Conservation (phyloP, 2,797 vertebrate genomes). For the Pseudochromis fuscus region DNA sequence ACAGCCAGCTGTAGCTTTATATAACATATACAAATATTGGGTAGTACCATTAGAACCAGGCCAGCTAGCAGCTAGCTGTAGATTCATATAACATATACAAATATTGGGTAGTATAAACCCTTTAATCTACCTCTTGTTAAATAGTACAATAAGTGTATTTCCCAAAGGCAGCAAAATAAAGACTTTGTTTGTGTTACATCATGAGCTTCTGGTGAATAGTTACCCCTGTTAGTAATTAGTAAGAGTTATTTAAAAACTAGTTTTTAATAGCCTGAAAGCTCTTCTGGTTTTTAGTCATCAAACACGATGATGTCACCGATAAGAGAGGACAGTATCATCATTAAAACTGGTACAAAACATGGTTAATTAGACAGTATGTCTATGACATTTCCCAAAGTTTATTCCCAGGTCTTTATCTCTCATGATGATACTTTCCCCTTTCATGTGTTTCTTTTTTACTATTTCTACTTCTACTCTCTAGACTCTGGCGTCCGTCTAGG, state of each 20-base stretch:
- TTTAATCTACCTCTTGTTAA: too few species aligned
- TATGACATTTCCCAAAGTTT: not conserved
- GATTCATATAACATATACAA: too few species aligned
- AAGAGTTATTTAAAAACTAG: conserved; percentile 12
- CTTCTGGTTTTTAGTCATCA: conserved; percentile 27
- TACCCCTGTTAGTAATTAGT: conserved; percentile 32
- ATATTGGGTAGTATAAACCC: too few species aligned
- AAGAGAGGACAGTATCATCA: conserved; percentile 51
- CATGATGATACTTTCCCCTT: conserved; percentile 53
- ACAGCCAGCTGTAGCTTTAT: too few species aligned
- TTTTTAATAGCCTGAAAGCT: too few species aligned
- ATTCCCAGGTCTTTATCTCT: conserved; percentile 6
- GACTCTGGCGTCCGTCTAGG: conserved; percentile 16
- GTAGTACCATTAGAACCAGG: too few species aligned
- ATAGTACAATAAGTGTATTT: not conserved
- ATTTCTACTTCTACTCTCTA: conserved; percentile 19
- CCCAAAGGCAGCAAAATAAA: conserved; percentile 24
- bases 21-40: too few species aligned
- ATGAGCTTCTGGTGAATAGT: not conserved
- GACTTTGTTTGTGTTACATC: conserved; percentile 7
- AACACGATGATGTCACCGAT: conserved; percentile 9
- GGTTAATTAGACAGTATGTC: not conserved
- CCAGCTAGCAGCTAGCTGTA: too few species aligned
- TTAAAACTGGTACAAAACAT: not conserved
- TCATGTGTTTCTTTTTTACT: conserved; percentile 7